Base-by-base conservation (phyloP, 2,888 invertebrate genomes). In the Tholera decimalis region DNA sequence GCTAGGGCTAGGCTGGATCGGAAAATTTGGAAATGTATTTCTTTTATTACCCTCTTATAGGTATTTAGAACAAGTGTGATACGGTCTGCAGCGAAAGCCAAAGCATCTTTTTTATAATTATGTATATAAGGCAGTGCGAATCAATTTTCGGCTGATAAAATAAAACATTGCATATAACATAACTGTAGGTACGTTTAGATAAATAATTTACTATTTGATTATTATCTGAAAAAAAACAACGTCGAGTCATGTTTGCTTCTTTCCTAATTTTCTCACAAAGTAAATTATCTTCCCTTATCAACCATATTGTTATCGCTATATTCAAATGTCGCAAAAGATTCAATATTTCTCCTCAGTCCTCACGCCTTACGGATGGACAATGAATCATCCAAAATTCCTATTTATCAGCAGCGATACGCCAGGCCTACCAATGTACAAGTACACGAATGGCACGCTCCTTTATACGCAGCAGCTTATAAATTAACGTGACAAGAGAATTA, bases 341-440 rank as follows among this genome's bases (percentile, higher is more conserved):
- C 41, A 70, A 61, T 73, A 63, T 67, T 73, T 24, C 63, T 72
- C 35, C 41, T 60, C 44, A 47, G 22, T 51, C 67, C 22, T 66
- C 39, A 49, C 28, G 60, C 70, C 47, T 75, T 49, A 57, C 76
- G 80, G 73, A 77, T 73, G 77, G 66, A 69, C 73, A 66, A 76
- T 93, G 93, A 93, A 89, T 93, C 93, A 93, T 90, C 85, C 82
- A 72, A 89, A 91, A 90, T 90, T 89, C 89, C 89, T 85, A 85
- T 87, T 68, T 76, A 82, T 73, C 86, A 87, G 83, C 84, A 86
- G 77, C 68, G 66, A 72, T 70, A 75, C 50, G 66, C 26, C 65
- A 71, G 44, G 50, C 46, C 22, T 80, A 62, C 78, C 82, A 85
- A 79, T 68, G 58, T 73, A 68, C 46, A 59, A 26, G 60, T 60